These are phyloP conservation scores for Hyposoter dolosus DNA, from an alignment of 2,888 invertebrate species.

Conservation along the genomic window DNA sequence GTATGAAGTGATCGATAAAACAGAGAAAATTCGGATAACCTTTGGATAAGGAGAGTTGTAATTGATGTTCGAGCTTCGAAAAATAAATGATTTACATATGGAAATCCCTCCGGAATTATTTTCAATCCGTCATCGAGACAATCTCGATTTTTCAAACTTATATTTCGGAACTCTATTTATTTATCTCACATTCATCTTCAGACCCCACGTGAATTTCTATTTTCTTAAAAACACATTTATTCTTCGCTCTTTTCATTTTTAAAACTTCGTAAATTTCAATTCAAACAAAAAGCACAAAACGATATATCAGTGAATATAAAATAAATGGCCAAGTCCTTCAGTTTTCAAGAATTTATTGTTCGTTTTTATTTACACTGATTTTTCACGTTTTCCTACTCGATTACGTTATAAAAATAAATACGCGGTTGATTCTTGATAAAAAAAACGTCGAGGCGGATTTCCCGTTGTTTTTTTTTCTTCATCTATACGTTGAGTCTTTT, in stretches of 20 bases:
- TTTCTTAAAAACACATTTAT: not conserved
- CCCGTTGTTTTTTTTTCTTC: not conserved
- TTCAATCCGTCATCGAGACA: not conserved
- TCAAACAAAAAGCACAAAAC: not conserved
- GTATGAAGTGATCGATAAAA: not conserved
- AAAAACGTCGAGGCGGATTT: not conserved
- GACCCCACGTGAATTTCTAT: not conserved
- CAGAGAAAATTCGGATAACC: conserved; percentile 13
- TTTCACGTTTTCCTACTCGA: not conserved
- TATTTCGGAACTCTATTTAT: not conserved
- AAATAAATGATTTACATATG: conserved; percentile 14
- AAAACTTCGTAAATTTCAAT: not conserved
- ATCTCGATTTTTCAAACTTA: not conserved
- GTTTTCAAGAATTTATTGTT: not conserved
- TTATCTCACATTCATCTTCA: not conserved
- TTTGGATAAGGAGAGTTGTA: not conserved
- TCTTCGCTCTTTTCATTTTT: not conserved
- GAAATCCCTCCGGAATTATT: not conserved
- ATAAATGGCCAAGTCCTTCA: not conserved
- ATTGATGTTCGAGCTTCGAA: not conserved
- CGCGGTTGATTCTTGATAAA: not conserved
- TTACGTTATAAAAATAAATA: not conserved
- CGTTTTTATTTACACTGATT: not conserved
- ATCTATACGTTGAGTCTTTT: not conserved
- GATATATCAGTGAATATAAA: not conserved